Evolutionary conservation across 2,797 vertebrate species (phyloP), one percentile per base, ranked within the genome.

Genomic region (Tragopan temminckii): DNA sequence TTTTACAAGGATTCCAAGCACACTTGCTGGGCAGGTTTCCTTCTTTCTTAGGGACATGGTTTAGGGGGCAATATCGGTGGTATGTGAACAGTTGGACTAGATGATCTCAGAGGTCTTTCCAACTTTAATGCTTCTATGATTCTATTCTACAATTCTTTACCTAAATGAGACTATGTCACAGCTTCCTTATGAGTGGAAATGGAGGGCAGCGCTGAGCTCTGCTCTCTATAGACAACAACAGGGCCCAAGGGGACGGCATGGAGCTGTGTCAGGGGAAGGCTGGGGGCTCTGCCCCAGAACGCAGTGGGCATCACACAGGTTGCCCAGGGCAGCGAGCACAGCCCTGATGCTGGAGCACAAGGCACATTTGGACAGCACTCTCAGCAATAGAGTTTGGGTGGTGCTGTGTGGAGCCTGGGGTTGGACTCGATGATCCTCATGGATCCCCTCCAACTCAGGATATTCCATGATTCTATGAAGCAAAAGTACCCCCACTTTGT

Each of bases 1-100:
- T 77, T 96, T 97, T 96, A 96, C 76, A 80, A 20, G 86, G 79
- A 92, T 72, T 96, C 89, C 94, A 89, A 96, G 97, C 92, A 76
- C 92, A 87, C 95, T 93, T 95, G 91, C 61, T 85, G 50, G 61
- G 66, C 42, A 91, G 89, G 53, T 35, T 89, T 93, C 90, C 94
- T 89, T 93, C 16, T 31, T 53, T 53, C 52, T 53, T 18, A 18
- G 16, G 29, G 52, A 31, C 27, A 18, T 31, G 27, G 50, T 31
- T 29, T 53, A 53, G 16, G 15, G 27, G 27, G 9, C 52, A 31
- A 18, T 53, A 53, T 53, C 9, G 3, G 27, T 53, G 50, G 27
- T 31, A 53, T 5, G 16, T 17, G 29, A 53, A 53, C 52, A 31
- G 27, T 29, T 53, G 52, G 29, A 31, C 52, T 31, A 31, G 52